A percentile compares a stretch with the other conserved stretches of the same genome.
phyloP scores from a whole-genome alignment of 2,797 vertebrate species.

The Trachops cirrhosus region DNA sequence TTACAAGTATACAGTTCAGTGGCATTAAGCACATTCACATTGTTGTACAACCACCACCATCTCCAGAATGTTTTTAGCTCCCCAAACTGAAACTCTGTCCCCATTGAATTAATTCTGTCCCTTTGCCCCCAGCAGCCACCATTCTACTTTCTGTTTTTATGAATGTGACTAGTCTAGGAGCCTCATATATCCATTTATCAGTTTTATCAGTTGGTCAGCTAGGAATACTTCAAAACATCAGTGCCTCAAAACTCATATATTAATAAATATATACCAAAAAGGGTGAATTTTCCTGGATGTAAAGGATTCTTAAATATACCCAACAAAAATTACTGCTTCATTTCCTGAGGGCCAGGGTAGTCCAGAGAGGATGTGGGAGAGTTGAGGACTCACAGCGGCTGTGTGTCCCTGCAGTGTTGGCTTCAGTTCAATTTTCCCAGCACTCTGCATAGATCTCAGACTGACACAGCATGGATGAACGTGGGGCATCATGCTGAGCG shows the following conservation, averaged over 20 bases:
- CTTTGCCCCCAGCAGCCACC: not conserved
- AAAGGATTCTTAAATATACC: not conserved
- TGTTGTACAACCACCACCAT: not conserved
- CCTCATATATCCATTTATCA: too few relatives aligned
- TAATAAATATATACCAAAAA: not conserved
- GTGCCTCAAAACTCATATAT: not conserved
- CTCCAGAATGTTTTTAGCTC: not conserved
- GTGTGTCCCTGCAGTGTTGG: not conserved
- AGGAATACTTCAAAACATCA: not conserved
- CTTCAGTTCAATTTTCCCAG: not conserved
- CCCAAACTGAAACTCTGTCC: not conserved
- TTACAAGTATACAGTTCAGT: not conserved
- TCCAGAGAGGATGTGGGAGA: not conserved
- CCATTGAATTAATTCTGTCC: not conserved
- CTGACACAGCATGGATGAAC: not conserved
- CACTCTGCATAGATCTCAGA: not conserved
- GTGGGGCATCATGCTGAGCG: not conserved
- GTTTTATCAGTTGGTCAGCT: not conserved
- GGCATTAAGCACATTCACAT: not conserved
- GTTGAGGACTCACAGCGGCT: not conserved
- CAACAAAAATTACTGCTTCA: not conserved
- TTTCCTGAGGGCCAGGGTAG: not conserved
- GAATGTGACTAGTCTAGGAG: not conserved
- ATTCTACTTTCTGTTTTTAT: not conserved
- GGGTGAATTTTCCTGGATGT: not conserved